Evolutionary conservation across 2,113 vertebrate species (phyloP).

Genomic region (Phoenicopterus ruber): DNA sequence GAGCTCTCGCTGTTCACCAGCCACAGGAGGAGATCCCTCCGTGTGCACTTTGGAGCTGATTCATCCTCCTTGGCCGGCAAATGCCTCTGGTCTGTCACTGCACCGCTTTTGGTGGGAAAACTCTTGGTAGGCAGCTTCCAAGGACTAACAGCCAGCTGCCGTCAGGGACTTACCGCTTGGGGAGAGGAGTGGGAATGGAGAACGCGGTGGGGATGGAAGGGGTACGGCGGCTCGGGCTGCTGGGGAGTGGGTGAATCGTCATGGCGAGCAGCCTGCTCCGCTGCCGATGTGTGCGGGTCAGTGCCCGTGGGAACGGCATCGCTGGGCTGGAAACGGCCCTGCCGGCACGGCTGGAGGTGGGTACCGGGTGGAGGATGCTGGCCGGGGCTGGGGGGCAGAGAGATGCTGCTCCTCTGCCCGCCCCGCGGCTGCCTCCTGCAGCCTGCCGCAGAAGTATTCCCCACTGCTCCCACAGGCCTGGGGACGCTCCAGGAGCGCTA

Average conservation of each 20-base stretch:
- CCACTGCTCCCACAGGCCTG: neutral
- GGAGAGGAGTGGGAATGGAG: neutral
- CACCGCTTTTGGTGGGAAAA: neutral
- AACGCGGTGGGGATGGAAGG: neutral
- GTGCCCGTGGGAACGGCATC: neutral
- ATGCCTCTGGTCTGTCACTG: conserved; percentile 27
- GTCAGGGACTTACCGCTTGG: neutral
- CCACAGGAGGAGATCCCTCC: neutral
- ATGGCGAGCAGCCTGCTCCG: too few relatives aligned
- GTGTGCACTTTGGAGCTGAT: neutral
- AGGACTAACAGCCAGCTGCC: neutral
- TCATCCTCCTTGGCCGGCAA: conserved; percentile 14
- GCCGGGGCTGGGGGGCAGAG: neutral
- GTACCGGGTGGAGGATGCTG: neutral
- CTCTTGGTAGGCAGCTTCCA: neutral
- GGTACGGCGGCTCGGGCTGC: accelerated
- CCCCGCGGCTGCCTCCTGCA: neutral
- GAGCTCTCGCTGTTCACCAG: neutral
- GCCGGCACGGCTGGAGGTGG: neutral
- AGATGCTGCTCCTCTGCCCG: neutral
- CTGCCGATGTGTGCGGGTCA: neutral
- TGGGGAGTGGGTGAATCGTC: too few relatives aligned
- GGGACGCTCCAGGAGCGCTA: neutral
- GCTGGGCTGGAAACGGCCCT: neutral
- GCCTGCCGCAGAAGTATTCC: neutral